A percentile compares a stretch with the other conserved stretches of the same genome.
phyloP scores from a whole-genome alignment of 2,888 invertebrate species.

The Acleris sparsana region DNA sequence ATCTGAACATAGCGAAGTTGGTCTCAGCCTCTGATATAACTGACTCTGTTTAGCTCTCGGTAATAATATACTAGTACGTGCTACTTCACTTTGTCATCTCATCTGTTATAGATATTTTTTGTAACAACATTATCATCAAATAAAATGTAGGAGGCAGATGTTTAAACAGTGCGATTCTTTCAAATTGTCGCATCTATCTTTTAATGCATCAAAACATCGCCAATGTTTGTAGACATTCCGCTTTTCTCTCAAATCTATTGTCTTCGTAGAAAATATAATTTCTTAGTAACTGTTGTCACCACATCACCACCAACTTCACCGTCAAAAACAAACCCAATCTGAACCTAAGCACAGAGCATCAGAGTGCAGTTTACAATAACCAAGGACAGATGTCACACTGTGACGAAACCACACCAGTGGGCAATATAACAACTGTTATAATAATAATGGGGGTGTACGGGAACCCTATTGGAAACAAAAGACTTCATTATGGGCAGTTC shows the following conservation, averaged over 20 bases:
- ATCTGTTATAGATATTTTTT: too few species aligned
- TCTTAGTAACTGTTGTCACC: slow-evolving; percentile 32
- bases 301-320: slow-evolving; percentile 9
- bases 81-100: too few species aligned
- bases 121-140: too few species aligned
- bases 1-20: too few species aligned
- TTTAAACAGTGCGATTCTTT: too few species aligned
- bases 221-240: slow-evolving; percentile 60
- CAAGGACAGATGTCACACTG: slow-evolving; percentile 54
- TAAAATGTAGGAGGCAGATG: too few species aligned
- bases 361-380: slow-evolving; percentile 19
- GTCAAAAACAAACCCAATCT: slow-evolving; percentile 29
- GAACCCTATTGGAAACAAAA: slow-evolving; percentile 45
- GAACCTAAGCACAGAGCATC: slow-evolving; percentile 17
- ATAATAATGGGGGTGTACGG: slow-evolving; percentile 43
- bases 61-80: too few species aligned
- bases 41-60: too few species aligned
- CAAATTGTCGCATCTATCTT: background rate
- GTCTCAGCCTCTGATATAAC: too few species aligned
- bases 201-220: slow-evolving; percentile 9
- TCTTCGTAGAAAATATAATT: slow-evolving; percentile 26
- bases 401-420: slow-evolving; percentile 66
- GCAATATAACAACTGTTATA: slow-evolving; percentile 37
- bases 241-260: slow-evolving; percentile 43
- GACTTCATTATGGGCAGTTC: slow-evolving; percentile 51